phyloP scores from a whole-genome alignment of 2,888 invertebrate genomes.

The Agriopis leucophaearia region DNA sequence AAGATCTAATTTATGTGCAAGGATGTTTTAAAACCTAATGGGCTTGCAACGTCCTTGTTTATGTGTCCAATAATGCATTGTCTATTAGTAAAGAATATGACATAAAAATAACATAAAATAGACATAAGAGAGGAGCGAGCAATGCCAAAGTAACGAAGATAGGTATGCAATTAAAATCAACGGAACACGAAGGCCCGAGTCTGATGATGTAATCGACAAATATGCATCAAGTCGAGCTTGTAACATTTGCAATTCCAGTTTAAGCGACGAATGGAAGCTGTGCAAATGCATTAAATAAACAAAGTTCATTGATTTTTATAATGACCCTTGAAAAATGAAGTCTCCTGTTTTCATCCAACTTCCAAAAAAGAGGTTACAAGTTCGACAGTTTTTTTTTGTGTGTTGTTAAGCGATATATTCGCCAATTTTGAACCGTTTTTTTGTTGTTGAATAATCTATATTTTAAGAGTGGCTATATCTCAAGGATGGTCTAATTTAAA shows the following conservation, averaged over 20 bases:
- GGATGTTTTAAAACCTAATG: too few relatives aligned
- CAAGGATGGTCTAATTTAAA: too few relatives aligned
- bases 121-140: slow-evolving; percentile 9
- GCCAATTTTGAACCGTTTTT: too few relatives aligned
- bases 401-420: too few relatives aligned
- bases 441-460: too few relatives aligned
- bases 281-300: neutral
- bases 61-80: neutral
- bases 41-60: too few relatives aligned
- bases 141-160: slow-evolving; percentile 19
- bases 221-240: slow-evolving; percentile 7
- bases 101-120: slow-evolving; percentile 18
- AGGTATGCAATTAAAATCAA: slow-evolving; percentile 29
- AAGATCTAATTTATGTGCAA: neutral
- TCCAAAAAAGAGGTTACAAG: too few relatives aligned
- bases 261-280: neutral
- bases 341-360: too few relatives aligned
- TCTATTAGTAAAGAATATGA: neutral
- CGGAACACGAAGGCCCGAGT: slow-evolving; percentile 16
- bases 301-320: too few relatives aligned
- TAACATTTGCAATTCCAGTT: slow-evolving; percentile 8
- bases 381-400: too few relatives aligned
- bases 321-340: too few relatives aligned
- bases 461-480: too few relatives aligned
- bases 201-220: slow-evolving; percentile 25